A percentile compares a stretch with the other conserved stretches of the same genome.
phyloP scores from a whole-genome alignment of 2,888 invertebrate species.

The Podotricha telesiphe region DNA sequence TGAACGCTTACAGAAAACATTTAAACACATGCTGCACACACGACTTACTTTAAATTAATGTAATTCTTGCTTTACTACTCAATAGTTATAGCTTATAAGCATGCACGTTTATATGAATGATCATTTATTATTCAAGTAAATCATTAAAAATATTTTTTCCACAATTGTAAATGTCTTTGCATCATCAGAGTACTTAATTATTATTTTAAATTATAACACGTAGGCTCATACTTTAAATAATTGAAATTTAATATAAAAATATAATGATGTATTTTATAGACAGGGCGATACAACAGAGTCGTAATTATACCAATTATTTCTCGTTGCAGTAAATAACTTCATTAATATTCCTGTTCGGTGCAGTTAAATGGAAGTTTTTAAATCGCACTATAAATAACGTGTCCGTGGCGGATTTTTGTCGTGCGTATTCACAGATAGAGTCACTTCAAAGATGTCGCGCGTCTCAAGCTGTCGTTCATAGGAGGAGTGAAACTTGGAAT shows the following conservation, averaged over 20 bases:
- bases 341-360: conserved; percentile 40
- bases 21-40: conserved; percentile 27
- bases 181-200: background rate
- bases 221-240: conserved; percentile 10
- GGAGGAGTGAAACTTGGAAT: conserved; percentile 45
- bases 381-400: conserved; percentile 39
- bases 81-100: no score
- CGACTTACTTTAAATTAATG: conserved; percentile 3
- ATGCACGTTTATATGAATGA: no score
- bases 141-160: no score
- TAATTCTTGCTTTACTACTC: background rate
- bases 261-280: conserved; percentile 34
- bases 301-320: conserved; percentile 42
- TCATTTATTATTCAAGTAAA: no score
- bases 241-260: conserved; percentile 26
- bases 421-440: conserved; percentile 10
- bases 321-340: conserved; percentile 42
- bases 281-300: conserved; percentile 30
- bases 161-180: no score
- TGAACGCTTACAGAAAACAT: conserved; percentile 37
- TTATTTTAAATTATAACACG: background rate
- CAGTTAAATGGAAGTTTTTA: conserved; percentile 40
- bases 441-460: background rate
- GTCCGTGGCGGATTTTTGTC: conserved; percentile 36
- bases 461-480: conserved; percentile 48